These are phyloP conservation scores for Gallinago jamesoni DNA, from an alignment of 2,113 vertebrate species.

Conservation along the genomic window DNA sequence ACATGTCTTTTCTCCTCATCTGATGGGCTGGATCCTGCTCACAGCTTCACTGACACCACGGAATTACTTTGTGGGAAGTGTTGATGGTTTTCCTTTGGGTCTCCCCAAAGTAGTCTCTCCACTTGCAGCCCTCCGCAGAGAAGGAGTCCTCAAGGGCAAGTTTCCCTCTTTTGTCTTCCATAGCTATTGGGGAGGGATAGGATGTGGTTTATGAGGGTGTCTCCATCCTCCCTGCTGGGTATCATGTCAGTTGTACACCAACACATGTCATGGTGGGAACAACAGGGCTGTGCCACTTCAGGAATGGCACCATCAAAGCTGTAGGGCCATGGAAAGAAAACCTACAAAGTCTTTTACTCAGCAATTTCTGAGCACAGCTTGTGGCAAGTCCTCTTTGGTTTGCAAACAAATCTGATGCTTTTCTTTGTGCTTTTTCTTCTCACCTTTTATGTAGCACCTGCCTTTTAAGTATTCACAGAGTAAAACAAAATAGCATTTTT, in stretches of 20 bases:
- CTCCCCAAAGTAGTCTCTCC: not conserved
- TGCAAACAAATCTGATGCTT: not conserved
- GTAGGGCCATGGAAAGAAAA: not conserved
- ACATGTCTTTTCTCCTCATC: not conserved
- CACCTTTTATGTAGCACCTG: not conserved
- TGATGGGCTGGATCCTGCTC: not conserved
- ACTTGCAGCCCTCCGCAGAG: not conserved
- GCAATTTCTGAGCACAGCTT: not conserved
- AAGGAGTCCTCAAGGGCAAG: not conserved
- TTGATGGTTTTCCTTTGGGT: not conserved
- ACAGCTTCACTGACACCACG: not conserved
- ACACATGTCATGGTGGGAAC: rapidly evolving
- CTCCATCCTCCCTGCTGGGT: no score
- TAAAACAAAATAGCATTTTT: not conserved
- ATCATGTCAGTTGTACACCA: not conserved
- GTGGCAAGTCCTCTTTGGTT: not conserved
- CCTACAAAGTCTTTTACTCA: not conserved
- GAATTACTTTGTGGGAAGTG: not conserved
- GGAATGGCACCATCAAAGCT: not conserved
- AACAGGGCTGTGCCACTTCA: no score
- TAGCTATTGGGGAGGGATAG: rapidly evolving
- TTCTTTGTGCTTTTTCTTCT: not conserved
- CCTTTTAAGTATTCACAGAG: not conserved
- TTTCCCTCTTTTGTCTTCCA: not conserved
- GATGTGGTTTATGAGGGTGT: not conserved